Conservation (phyloP, 2,888 invertebrate species). For the Lochmaea crataegi region DNA sequence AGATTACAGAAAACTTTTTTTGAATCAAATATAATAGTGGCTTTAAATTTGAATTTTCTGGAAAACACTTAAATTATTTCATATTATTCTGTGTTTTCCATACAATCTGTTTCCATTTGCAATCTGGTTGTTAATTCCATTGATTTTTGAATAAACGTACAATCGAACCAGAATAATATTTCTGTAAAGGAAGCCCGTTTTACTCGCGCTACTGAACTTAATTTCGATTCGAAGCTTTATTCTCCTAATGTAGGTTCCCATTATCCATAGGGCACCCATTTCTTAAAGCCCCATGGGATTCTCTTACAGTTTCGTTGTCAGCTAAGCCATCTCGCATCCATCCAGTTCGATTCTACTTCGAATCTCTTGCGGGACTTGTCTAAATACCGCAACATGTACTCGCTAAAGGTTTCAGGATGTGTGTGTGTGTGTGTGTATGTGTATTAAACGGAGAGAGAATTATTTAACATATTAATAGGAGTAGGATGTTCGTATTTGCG, state of each 20-base stretch:
- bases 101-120: no score
- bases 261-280: constrained; percentile 12
- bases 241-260: constrained; percentile 12
- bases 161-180: no score
- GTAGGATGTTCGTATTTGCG: background rate
- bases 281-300: constrained; percentile 18
- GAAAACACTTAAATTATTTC: no score
- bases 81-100: no score
- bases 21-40: no score
- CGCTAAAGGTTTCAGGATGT: constrained; percentile 33
- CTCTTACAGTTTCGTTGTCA: constrained; percentile 21
- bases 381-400: constrained; percentile 56
- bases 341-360: constrained; percentile 37
- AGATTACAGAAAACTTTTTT: no score
- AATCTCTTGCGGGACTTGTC: constrained; percentile 53
- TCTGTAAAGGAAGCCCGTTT: no score
- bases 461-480: background rate
- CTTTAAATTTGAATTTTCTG: no score
- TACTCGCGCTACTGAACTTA: no score
- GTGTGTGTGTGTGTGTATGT: background rate
- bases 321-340: constrained; percentile 50
- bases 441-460: background rate
- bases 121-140: no score
- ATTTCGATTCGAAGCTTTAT: constrained; percentile 15
- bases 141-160: no score